phyloP scores from a whole-genome alignment of 1,140 invertebrate species.

The Cyclargus thomasi region DNA sequence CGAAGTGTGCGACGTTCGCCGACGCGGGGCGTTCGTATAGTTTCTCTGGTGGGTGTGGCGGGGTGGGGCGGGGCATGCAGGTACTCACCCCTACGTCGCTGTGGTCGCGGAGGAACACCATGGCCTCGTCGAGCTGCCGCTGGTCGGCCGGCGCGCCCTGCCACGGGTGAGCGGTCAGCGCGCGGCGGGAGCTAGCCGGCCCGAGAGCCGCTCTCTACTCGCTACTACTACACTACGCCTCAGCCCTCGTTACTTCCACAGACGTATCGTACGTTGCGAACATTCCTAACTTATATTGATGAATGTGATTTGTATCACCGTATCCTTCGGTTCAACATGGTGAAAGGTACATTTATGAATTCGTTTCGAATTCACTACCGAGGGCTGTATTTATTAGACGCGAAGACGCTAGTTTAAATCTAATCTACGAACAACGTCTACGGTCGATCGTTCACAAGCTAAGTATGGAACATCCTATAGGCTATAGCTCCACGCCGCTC shows the following conservation, averaged over 20 bases:
- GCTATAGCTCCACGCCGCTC: constrained; percentile 46
- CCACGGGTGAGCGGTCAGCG: constrained; percentile 30
- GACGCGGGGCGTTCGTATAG: background rate
- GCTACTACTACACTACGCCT: background rate
- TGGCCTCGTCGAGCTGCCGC: constrained; percentile 91
- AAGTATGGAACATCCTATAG: constrained; percentile 22
- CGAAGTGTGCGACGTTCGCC: background rate
- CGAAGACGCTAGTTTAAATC: background rate
- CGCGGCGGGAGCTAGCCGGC: constrained; percentile 31
- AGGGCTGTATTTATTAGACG: background rate
- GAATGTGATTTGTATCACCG: too few relatives aligned
- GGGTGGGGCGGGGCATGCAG: background rate
- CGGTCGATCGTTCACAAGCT: constrained; percentile 24
- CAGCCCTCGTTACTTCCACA: background rate
- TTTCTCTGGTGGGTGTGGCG: background rate
- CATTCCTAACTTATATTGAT: too few relatives aligned
- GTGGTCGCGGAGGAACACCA: constrained; percentile 91
- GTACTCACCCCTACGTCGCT: constrained; percentile 82
- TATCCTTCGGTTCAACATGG: background rate
- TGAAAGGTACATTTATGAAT: background rate
- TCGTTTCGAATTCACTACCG: background rate
- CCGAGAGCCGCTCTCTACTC: background rate
- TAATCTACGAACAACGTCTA: constrained; percentile 30
- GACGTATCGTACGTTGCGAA: too few relatives aligned
- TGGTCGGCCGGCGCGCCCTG: constrained; percentile 84